Evolutionary conservation across 2,888 invertebrate species (phyloP).

Genomic region (Ormia ochracea): DNA sequence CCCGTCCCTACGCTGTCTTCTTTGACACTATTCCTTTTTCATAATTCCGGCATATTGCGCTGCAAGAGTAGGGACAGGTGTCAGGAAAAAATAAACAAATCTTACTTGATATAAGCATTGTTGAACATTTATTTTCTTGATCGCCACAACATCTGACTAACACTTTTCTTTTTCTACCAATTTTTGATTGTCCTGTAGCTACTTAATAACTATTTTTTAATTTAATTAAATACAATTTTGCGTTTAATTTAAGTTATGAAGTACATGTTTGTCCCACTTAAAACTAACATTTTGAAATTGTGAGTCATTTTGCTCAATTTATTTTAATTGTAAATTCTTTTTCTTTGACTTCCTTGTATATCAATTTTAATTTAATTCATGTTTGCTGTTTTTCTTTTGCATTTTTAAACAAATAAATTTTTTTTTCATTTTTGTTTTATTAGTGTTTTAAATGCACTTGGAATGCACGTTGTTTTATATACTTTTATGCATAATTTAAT

Average conservation of each 20-base stretch:
- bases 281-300: not conserved
- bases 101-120: not conserved
- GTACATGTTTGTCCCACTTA: slow-evolving; percentile 18
- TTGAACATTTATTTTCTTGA: not conserved
- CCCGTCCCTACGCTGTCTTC: no score
- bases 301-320: slow-evolving; percentile 20
- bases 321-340: not conserved
- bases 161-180: not conserved
- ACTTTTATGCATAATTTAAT: no score
- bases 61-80: no score
- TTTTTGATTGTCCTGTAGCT: not conserved
- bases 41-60: no score
- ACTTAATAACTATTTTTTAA: not conserved
- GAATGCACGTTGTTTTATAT: no score
- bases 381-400: no score
- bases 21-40: no score
- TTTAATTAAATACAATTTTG: not conserved
- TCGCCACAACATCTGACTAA: no score
- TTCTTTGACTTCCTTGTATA: not conserved
- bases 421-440: no score
- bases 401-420: no score
- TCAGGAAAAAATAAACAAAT: no score
- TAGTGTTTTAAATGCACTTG: no score
- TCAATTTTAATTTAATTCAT: slow-evolving; percentile 29
- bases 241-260: slow-evolving; percentile 18